These are phyloP conservation scores for Drosophila orosa DNA, from an alignment of 1,140 invertebrate species.

Conservation along the genomic window DNA sequence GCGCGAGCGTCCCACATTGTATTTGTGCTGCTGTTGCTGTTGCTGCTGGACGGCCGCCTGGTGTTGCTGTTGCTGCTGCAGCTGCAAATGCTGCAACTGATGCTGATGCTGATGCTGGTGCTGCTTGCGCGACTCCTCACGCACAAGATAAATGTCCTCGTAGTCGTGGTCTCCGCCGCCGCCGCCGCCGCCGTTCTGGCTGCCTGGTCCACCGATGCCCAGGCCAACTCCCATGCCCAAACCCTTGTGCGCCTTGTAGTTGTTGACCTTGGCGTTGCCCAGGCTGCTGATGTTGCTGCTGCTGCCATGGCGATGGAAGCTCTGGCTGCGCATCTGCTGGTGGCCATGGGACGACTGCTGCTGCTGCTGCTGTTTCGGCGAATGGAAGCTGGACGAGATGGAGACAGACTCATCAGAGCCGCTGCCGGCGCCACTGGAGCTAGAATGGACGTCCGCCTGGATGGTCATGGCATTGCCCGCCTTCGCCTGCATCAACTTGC, in stretches of 20 bases:
- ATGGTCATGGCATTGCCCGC: slow-evolving; percentile 84
- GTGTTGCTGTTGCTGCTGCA: slow-evolving; percentile 27
- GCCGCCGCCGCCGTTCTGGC: slow-evolving; percentile 79
- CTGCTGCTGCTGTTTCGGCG: slow-evolving; percentile 66
- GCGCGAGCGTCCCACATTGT: slow-evolving; percentile 83
- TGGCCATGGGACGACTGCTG: slow-evolving; percentile 43
- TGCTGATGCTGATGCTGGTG: slow-evolving; percentile 62
- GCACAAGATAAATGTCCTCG: slow-evolving; percentile 89
- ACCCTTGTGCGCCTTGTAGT: slow-evolving; percentile 54
- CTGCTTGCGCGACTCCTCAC: slow-evolving; percentile 85
- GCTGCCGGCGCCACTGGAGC: slow-evolving; percentile 86
- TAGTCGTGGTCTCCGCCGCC: slow-evolving; percentile 87
- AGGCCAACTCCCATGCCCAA: slow-evolving; percentile 7
- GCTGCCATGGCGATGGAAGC: slow-evolving; percentile 38
- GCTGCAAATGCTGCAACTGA: slow-evolving; percentile 29
- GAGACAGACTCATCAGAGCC: slow-evolving; percentile 87
- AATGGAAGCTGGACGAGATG: slow-evolving; percentile 84
- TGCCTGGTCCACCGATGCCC: slow-evolving; percentile 30
- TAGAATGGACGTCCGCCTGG: slow-evolving; percentile 88
- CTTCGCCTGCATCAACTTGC: slow-evolving; percentile 52
- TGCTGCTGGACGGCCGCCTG: slow-evolving; percentile 36
- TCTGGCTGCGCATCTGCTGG: slow-evolving; percentile 50
- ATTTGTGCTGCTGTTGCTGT: slow-evolving; percentile 64
- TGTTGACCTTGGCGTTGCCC: slow-evolving; percentile 26
- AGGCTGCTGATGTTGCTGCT: slow-evolving; percentile 29